Conservation (phyloP, 2,888 invertebrate genomes). For the Latheticus oryzae region DNA sequence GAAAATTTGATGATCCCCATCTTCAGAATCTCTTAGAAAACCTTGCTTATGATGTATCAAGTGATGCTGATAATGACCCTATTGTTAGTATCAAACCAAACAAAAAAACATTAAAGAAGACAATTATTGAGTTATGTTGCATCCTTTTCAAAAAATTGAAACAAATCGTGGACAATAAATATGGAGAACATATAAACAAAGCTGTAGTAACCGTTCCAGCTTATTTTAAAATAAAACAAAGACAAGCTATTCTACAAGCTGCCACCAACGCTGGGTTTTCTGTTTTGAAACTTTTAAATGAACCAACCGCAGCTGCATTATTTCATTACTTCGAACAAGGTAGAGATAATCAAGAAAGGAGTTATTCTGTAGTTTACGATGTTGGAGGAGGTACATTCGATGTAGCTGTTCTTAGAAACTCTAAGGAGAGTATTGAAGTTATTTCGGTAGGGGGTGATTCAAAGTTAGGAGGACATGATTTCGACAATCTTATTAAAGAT, state of each 20-base stretch:
- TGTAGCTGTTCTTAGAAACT: slow-evolving; percentile 47
- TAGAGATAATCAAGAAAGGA: slow-evolving; percentile 21
- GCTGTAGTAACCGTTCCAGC: slow-evolving; percentile 41
- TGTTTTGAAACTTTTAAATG: slow-evolving; percentile 33
- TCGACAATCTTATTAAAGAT: slow-evolving; percentile 46
- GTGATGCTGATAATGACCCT: slow-evolving; percentile 43
- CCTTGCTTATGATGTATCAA: slow-evolving; percentile 46
- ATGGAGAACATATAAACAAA: slow-evolving; percentile 33
- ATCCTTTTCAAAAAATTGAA: slow-evolving; percentile 46
- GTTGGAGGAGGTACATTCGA: slow-evolving; percentile 54
- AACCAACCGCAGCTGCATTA: slow-evolving; percentile 35
- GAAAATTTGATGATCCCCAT: slow-evolving; percentile 45
- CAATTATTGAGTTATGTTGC: slow-evolving; percentile 48
- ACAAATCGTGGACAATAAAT: slow-evolving; percentile 37
- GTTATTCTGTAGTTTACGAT: slow-evolving; percentile 49
- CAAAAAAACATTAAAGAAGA: slow-evolving; percentile 34
- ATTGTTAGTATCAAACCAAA: slow-evolving; percentile 37
- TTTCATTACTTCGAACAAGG: slow-evolving; percentile 7
- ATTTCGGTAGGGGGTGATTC: slow-evolving; percentile 49
- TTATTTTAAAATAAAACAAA: slow-evolving; percentile 33
- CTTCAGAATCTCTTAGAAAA: slow-evolving; percentile 47
- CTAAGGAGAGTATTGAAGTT: slow-evolving; percentile 41
- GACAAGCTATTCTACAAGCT: slow-evolving; percentile 29
- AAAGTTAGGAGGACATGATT: slow-evolving; percentile 53
- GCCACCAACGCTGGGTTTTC: slow-evolving; percentile 28